Percentiles rank a stretch among this genome's conserved stretches.
Evolutionary conservation across 92 coral and sea anemone genomes (phyloP).

Genomic region (Siderastrea radians): DNA sequence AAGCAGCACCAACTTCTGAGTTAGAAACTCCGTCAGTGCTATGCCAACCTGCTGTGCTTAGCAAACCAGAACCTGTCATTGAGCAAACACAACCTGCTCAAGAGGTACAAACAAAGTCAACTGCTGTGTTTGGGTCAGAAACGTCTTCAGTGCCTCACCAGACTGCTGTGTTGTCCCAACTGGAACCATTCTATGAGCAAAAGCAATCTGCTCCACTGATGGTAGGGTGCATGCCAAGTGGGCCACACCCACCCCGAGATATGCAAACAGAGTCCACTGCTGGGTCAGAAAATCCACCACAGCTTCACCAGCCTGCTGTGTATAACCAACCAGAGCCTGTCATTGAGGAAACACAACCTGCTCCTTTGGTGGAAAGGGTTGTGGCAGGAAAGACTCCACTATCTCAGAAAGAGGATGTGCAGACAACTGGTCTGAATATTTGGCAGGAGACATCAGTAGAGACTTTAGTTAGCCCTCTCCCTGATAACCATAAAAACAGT

Average conservation of each 20-base stretch:
- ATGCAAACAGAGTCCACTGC: background rate
- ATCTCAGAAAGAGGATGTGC: background rate
- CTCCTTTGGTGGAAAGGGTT: background rate
- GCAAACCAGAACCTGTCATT: no score
- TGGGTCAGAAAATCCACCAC: no score
- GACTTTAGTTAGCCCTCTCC: background rate
- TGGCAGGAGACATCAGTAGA: background rate
- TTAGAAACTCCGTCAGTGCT: background rate
- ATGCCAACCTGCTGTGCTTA: no score
- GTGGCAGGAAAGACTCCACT: no score
- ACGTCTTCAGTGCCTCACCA: no score
- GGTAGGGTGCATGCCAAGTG: background rate
- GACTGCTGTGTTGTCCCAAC: background rate
- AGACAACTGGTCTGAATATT: background rate
- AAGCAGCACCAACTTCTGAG: background rate
- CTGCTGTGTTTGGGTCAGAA: no score
- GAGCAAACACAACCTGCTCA: no score
- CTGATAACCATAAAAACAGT: background rate
- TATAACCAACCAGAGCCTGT: no score
- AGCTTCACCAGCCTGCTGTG: no score
- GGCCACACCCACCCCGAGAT: background rate
- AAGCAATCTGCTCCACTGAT: background rate
- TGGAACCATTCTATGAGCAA: background rate
- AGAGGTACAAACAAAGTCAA: no score
- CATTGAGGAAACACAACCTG: no score